These are phyloP conservation scores for Mimumesa dahlbomi DNA, from an alignment of 2,888 invertebrate species.

Conservation along the genomic window DNA sequence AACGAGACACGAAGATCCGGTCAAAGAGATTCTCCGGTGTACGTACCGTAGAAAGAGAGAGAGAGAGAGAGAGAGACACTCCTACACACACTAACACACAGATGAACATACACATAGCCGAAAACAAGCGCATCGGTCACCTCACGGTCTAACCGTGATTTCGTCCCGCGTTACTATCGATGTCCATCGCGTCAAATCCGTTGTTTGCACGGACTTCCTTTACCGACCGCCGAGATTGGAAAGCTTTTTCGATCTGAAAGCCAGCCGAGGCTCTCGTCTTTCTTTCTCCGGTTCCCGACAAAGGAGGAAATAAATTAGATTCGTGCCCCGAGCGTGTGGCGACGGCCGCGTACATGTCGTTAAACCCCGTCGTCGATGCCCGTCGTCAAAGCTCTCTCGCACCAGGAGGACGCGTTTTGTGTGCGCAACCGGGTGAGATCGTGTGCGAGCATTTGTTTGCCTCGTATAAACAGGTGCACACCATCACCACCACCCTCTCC, in stretches of 20 bases:
- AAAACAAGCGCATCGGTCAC: slow-evolving; percentile 47
- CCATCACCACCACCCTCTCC: slow-evolving; percentile 43
- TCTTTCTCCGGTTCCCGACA: slow-evolving; percentile 27
- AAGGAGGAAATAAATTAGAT: slow-evolving; percentile 57
- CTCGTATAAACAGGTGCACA: slow-evolving; percentile 64
- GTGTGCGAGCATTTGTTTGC: slow-evolving; percentile 61
- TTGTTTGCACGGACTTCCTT: slow-evolving; percentile 58
- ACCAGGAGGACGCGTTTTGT: slow-evolving; percentile 28
- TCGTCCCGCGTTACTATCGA: slow-evolving; percentile 40
- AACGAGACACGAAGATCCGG: slow-evolving; percentile 36
- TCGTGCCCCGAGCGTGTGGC: slow-evolving; percentile 21
- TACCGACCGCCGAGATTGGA: slow-evolving; percentile 64
- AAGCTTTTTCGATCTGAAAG: slow-evolving; percentile 58
- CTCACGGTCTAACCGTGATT: slow-evolving; percentile 18
- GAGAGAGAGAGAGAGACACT: background rate
- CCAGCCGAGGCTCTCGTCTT: background rate
- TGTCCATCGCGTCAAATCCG: slow-evolving; percentile 52
- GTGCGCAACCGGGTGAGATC: slow-evolving; percentile 17
- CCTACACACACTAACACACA: no score
- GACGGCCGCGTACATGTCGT: slow-evolving; percentile 19
- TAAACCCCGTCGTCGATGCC: slow-evolving; percentile 46
- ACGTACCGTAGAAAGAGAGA: slow-evolving; percentile 10
- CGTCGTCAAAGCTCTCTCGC: slow-evolving; percentile 29
- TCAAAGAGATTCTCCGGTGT: slow-evolving; percentile 45
- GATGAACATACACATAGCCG: slow-evolving; percentile 27